phyloP scores from a whole-genome alignment of 2,113 vertebrate species.

The Vireo altiloquus region DNA sequence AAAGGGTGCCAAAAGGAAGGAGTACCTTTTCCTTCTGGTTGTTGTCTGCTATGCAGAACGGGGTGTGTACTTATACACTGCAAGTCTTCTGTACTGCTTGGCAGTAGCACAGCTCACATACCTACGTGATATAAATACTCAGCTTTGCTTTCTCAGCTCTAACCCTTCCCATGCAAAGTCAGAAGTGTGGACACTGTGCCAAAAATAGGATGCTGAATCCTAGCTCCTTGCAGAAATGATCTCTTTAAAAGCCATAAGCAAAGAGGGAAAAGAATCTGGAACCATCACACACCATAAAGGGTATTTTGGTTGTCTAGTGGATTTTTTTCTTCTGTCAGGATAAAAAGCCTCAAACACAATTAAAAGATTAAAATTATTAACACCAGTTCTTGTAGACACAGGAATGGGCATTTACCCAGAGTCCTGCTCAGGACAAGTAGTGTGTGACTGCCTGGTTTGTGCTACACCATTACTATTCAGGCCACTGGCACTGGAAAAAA shows the following conservation, averaged over 20 bases:
- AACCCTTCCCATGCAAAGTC: conserved; percentile 1
- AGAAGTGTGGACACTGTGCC: neutral
- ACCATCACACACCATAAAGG: neutral
- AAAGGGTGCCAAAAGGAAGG: neutral
- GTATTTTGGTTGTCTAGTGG: neutral
- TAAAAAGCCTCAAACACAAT: neutral
- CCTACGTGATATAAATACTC: neutral
- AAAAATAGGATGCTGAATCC: conserved; percentile 2
- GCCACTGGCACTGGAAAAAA: neutral
- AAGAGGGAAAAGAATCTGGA: neutral
- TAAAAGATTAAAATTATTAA: neutral
- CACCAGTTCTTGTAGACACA: neutral
- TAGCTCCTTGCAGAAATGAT: neutral
- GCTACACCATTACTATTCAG: neutral
- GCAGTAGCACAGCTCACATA: neutral
- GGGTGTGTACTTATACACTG: neutral
- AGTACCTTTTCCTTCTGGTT: neutral
- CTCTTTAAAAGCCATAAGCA: neutral
- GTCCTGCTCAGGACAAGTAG: neutral
- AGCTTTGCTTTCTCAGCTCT: conserved; percentile 16
- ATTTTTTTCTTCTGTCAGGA: neutral
- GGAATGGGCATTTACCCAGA: neutral
- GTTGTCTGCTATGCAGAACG: neutral
- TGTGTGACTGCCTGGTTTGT: neutral
- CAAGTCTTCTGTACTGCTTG: neutral